Evolutionary conservation across 2,113 vertebrate genomes (phyloP), one percentile per base, ranked within the genome.

Genomic region (Sialia sialis): DNA sequence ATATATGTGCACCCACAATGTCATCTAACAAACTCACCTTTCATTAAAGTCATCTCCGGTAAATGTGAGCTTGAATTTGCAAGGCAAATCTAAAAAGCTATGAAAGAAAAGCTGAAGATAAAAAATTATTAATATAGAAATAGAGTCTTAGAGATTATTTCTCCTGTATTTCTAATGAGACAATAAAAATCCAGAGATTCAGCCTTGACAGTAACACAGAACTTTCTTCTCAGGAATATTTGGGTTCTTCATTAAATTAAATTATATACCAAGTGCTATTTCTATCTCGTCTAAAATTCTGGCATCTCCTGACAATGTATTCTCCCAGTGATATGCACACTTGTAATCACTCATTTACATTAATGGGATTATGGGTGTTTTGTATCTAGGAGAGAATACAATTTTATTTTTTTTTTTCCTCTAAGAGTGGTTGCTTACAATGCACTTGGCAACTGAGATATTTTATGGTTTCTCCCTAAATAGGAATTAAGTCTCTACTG

Each of bases 281-380:
- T 70, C 68, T 80, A 74, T 80, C 84, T 95, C 82, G 95, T 95
- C 93, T 95, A 43, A 90, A 95, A 95, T 95, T 91, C 94, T 93
- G 91, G 75, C 89, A 80, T 52, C 78, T 95, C 85, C 82, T 95
- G 85, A 88, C 92, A 93, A 18, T 83, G 79, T 84, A 64, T 90
- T 88, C 63, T 90, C 55, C 60, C 52, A 83, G 87, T 88, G 90
- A 86, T 64, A 63, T 18, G 60, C 90, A 92, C 93, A 93, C 43
- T 26, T 90, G 91, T 84, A 96, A 95, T 80, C 91, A 59, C 51
- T 83, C 94, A 93, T 94, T 95, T 95, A 91, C 93, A 96, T 94
- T 93, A 94, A 95, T 92, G 85, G 87, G 75, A 90, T 96, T 95
- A 95, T 84, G 87, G 75, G 59, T 94, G 82, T 63, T 96, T 93